Base-by-base conservation (phyloP, 64 coral and sea anemone genomes). In the Montipora sp. region DNA sequence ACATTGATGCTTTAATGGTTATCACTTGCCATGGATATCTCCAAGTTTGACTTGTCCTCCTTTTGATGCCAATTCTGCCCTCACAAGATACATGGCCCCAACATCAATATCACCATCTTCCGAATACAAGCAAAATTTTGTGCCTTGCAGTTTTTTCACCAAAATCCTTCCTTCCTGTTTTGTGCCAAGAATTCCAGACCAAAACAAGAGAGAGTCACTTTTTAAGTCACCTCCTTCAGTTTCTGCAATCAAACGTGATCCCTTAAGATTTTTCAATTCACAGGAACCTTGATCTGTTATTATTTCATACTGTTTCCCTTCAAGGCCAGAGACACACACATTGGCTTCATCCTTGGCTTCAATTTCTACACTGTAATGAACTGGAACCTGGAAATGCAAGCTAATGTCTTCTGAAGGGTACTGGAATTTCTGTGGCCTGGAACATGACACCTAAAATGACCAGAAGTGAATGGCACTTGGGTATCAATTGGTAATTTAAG, bases 141-240 rank as follows among this genome's bases (percentile, higher is more conserved):
- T 76, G 3, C 91, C 91, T 79, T 93, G 91, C 46, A 93, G 36
- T 48, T 93, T 93, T 63, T 87, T 80, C 11, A 93, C 91, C 51
- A 58, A 87, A 14, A 93, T 93, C 45, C 61, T 87, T 49, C 91
- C 91, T 60, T 78, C 13, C 47, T 73, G 73, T 47, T 80, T 85
- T 44, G 83, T 59, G 22, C 45, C 83, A 47, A 93, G 83, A 55
- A 63, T 80, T 73, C 83, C 91, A 88, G 58, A 88, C 61, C 78
- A 75, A 71, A 85, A 84, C 59, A 93, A 5, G 55, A 93, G 60
- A 22, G 55, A 51, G 10, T 78, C 23, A 80, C 78, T 87, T 70
- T 48, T 78, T 23, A 93, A 87, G 47, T 87, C 46, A 18, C 91
- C 91, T 57, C 73, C n/a, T 23, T 87, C 76, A 49, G 83, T 78